phyloP scores from a whole-genome alignment of 2,113 vertebrate genomes.

The Meriones unguiculatus region DNA sequence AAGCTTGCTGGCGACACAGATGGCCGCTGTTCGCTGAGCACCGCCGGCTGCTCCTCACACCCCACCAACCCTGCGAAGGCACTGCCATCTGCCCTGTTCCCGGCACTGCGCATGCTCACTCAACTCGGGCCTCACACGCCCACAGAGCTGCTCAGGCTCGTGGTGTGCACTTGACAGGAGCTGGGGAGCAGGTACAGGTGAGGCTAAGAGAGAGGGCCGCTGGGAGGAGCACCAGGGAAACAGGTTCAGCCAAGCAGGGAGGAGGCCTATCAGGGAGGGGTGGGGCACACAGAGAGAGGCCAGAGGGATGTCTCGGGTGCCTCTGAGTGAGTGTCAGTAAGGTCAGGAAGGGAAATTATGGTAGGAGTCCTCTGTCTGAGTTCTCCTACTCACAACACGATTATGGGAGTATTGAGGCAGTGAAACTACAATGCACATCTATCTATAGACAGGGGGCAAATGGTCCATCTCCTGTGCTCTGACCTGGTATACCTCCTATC shows the following conservation, averaged over 20 bases:
- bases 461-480: not conserved
- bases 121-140: not conserved
- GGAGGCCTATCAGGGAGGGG: not conserved
- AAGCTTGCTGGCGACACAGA: not conserved
- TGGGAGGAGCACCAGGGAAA: not conserved
- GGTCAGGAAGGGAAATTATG: not conserved
- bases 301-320: not conserved
- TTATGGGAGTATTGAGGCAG: not conserved
- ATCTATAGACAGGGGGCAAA: not conserved
- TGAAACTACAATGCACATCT: not conserved
- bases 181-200: not conserved
- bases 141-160: not conserved
- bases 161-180: not conserved
- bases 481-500: not conserved
- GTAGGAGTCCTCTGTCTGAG: not conserved
- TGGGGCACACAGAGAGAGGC: not conserved
- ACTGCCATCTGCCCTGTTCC: not conserved
- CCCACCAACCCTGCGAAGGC: not conserved
- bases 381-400: not conserved
- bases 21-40: not conserved
- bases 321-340: not conserved
- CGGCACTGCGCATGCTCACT: fast-evolving
- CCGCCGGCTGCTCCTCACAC: not conserved
- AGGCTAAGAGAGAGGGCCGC: not conserved
- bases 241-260: not conserved